Conservation (phyloP, 2,888 invertebrate genomes). For the Cenopis cana region DNA sequence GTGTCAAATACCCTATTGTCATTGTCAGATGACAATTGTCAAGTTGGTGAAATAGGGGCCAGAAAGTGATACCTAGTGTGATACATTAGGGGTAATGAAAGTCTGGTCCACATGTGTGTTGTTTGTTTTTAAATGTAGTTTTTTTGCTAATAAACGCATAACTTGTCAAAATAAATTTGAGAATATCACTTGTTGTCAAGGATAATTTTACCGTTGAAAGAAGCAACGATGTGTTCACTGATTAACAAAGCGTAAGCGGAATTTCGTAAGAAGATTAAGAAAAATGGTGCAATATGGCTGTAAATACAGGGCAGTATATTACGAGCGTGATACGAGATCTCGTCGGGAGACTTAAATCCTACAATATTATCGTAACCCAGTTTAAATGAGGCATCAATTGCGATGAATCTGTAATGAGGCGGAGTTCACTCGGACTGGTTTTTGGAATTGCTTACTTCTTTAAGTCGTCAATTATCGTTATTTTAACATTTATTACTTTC, state of each 20-base stretch:
- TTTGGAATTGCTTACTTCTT: constrained; percentile 6
- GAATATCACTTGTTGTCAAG: too few relatives aligned
- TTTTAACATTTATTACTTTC: too few relatives aligned
- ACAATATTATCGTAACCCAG: constrained; percentile 44
- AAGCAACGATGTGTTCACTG: not conserved
- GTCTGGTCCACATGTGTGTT: too few relatives aligned
- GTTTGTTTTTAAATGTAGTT: not conserved
- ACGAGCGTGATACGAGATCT: constrained; percentile 21
- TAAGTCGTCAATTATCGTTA: not conserved
- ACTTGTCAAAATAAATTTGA: too few relatives aligned
- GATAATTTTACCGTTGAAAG: too few relatives aligned
- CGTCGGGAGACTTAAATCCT: constrained; percentile 41
- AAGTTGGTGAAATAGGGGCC: too few relatives aligned
- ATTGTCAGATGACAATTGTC: too few relatives aligned
- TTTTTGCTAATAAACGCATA: too few relatives aligned
- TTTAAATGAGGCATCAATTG: constrained; percentile 44
- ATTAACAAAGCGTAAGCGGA: constrained; percentile 18
- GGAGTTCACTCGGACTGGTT: constrained; percentile 22
- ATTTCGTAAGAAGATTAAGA: constrained; percentile 15
- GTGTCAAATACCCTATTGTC: too few relatives aligned
- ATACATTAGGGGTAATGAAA: not conserved
- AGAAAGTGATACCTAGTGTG: not conserved
- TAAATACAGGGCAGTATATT: constrained; percentile 39
- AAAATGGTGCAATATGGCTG: constrained; percentile 25
- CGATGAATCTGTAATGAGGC: constrained; percentile 43